These are phyloP conservation scores for Sprattus sprattus DNA, from an alignment of 2,113 vertebrate genomes.

Conservation along the genomic window DNA sequence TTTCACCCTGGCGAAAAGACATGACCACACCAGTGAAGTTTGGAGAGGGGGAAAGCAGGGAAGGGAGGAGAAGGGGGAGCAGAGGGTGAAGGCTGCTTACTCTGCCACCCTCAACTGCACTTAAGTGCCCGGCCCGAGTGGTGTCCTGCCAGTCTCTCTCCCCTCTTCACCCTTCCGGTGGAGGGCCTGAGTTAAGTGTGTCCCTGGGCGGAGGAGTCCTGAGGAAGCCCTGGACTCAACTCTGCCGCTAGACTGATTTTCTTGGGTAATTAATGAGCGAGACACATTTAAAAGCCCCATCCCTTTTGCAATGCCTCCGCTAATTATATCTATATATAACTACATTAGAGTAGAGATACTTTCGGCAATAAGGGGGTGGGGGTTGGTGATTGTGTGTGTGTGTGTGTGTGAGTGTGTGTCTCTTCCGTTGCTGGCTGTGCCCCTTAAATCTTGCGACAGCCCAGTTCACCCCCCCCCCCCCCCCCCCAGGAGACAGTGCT, in stretches of 20 bases:
- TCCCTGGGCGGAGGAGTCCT: not conserved
- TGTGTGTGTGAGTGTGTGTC: not conserved
- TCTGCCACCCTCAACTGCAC: too few species aligned
- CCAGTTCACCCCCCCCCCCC: not conserved
- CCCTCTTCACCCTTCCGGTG: not conserved
- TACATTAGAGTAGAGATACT: slow-evolving; percentile 29
- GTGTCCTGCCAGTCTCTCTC: too few species aligned
- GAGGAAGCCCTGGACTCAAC: slow-evolving; percentile 21
- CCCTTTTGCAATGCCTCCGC: slow-evolving; percentile 38
- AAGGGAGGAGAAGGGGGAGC: not conserved
- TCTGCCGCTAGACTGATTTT: slow-evolving; percentile 23
- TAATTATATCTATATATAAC: slow-evolving; percentile 55
- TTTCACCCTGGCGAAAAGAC: not conserved
- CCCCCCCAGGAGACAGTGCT: slow-evolving; percentile 43
- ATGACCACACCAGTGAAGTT: not conserved
- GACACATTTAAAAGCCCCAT: slow-evolving; percentile 44
- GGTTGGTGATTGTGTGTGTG: not conserved
- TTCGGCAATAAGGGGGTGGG: slow-evolving; percentile 33
- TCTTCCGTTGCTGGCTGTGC: slow-evolving; percentile 4
- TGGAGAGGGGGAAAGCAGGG: not conserved
- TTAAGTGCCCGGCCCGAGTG: too few species aligned
- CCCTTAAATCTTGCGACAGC: slow-evolving; percentile 43
- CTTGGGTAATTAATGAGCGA: slow-evolving; percentile 48
- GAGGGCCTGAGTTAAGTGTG: not conserved
- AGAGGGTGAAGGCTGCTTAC: too few species aligned